phyloP scores from a whole-genome alignment of 2,113 vertebrate species.

The Labeo catla region DNA sequence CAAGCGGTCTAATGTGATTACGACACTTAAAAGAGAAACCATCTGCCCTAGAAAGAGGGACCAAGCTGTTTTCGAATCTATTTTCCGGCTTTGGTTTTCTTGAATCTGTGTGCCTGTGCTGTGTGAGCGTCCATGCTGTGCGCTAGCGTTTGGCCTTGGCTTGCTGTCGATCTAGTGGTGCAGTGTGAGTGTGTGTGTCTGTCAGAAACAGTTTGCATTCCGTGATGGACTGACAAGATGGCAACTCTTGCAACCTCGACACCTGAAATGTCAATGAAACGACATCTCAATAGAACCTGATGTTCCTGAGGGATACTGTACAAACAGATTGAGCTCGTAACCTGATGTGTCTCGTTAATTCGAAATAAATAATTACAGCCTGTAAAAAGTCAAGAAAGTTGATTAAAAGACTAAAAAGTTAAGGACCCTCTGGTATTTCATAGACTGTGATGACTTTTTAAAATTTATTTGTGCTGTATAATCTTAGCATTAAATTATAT shows the following conservation, averaged over 20 bases:
- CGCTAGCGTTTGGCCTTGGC: background rate
- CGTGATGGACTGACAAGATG: constrained; percentile 41
- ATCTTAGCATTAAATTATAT: too few species aligned
- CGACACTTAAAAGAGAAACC: constrained; percentile 57
- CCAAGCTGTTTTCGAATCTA: constrained; percentile 41
- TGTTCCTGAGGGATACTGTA: constrained; percentile 4
- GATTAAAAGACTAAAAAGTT: background rate
- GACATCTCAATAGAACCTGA: constrained; percentile 1
- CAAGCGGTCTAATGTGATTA: constrained; percentile 49
- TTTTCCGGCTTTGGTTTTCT: constrained; percentile 29
- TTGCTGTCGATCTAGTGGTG: constrained; percentile 6
- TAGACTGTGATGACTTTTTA: too few species aligned
- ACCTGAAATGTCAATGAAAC: constrained; percentile 38
- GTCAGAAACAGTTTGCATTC: constrained; percentile 38
- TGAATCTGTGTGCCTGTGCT: background rate
- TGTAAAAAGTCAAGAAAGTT: background rate
- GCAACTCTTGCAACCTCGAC: constrained; percentile 3
- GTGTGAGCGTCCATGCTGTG: background rate
- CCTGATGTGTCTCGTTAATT: constrained; percentile 10
- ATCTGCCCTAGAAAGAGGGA: constrained; percentile 49
- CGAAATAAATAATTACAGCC: constrained; percentile 13
- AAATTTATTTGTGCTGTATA: too few species aligned
- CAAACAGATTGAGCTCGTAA: constrained; percentile 30
- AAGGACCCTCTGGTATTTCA: background rate
- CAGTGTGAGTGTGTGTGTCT: constrained; percentile 9